Percentiles rank a stretch among this genome's conserved stretches.
These are phyloP conservation scores for Tyria jacobaeae DNA, from an alignment of 2,888 invertebrate species.

Conservation along the genomic window DNA sequence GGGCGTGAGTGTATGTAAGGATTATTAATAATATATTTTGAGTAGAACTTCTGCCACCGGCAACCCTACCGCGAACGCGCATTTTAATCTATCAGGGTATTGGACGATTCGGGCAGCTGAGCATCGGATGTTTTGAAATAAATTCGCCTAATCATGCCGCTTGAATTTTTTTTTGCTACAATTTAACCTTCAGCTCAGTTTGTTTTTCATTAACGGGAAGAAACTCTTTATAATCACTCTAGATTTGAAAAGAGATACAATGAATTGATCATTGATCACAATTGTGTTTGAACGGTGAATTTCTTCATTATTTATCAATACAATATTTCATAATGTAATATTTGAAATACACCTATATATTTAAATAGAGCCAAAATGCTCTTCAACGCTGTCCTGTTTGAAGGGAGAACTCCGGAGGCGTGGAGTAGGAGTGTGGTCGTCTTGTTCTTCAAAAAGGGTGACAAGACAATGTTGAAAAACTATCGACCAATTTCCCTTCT, in stretches of 20 bases:
- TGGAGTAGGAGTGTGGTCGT: no score
- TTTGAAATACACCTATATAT: no score
- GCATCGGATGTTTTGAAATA: constrained; percentile 28
- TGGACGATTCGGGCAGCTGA: constrained; percentile 21
- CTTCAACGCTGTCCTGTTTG: no score
- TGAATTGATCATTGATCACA: not conserved
- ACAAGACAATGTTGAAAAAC: no score
- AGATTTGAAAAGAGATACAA: constrained; percentile 7
- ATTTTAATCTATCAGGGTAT: constrained; percentile 28
- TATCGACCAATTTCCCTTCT: no score
- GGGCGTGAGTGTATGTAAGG: no score
- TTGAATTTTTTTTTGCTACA: constrained; percentile 24
- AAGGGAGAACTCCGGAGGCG: no score
- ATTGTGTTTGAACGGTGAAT: constrained; percentile 1
- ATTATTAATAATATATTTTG: not conserved
- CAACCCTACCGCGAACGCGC: constrained; percentile 14
- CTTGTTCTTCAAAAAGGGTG: no score
- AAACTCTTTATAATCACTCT: constrained; percentile 14
- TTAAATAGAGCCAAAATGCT: no score
- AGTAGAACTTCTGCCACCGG: not conserved
- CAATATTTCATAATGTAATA: no score
- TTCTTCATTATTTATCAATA: not conserved
- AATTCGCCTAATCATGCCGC: constrained; percentile 31
- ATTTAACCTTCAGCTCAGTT: constrained; percentile 28
- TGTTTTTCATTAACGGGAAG: constrained; percentile 32